These are phyloP conservation scores for Botia almorhae DNA, from an alignment of 2,797 vertebrate species.

Conservation along the genomic window DNA sequence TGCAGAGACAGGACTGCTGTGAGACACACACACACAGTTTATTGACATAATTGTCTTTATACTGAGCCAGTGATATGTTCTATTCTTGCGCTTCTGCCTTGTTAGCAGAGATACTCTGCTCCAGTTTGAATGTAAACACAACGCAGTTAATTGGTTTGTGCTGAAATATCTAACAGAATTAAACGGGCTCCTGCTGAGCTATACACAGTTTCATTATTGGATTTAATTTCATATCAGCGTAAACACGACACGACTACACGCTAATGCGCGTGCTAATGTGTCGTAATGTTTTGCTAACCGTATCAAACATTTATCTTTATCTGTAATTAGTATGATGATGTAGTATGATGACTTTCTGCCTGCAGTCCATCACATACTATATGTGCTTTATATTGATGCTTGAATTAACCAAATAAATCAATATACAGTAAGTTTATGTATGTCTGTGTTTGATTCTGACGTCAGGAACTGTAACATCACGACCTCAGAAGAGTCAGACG, in stretches of 20 bases:
- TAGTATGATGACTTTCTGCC: not conserved
- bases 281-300: constrained; percentile 10
- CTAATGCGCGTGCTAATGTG: constrained; percentile 1
- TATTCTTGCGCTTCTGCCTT: constrained; percentile 1
- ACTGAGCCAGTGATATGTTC: too few species aligned
- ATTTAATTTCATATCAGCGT: constrained; percentile 17
- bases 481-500: constrained; percentile 83
- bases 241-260: constrained; percentile 22
- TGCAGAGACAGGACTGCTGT: constrained; percentile 82
- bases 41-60: too few species aligned
- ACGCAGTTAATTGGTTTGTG: not conserved
- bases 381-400: not conserved
- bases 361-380: not conserved
- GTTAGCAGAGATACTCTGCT: constrained; percentile 1
- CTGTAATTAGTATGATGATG: not conserved
- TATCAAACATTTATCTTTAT: not conserved
- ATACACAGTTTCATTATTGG: constrained; percentile 22
- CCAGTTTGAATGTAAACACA: constrained; percentile 4
- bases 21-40: constrained; percentile 67
- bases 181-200: constrained; percentile 34
- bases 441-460: not conserved
- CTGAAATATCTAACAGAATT: constrained; percentile 21
- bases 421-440: not conserved
- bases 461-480: constrained; percentile 70
- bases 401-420: not conserved